Conservation (phyloP, 2,888 invertebrate genomes). For the Apoderus coryli region DNA sequence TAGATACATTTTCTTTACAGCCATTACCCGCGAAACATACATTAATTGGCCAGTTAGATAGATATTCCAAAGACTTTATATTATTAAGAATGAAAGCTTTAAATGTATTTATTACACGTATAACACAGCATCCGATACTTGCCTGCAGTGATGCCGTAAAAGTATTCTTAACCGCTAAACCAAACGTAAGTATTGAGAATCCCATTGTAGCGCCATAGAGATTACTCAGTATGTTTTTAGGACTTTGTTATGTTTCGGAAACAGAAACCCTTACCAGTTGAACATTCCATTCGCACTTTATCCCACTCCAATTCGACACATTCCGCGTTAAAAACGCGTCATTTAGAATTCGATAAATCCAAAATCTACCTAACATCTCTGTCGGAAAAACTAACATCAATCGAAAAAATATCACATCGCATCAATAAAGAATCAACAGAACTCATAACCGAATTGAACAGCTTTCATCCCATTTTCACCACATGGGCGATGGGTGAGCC, state of each 20-base stretch:
- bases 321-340: slow-evolving; percentile 40
- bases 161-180: slow-evolving; percentile 49
- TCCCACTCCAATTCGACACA: slow-evolving; percentile 21
- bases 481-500: slow-evolving; percentile 46
- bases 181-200: no score
- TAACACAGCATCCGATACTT: slow-evolving; percentile 54
- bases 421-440: slow-evolving; percentile 48
- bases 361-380: slow-evolving; percentile 44
- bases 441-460: slow-evolving; percentile 39
- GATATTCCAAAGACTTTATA: slow-evolving; percentile 57
- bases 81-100: slow-evolving; percentile 48
- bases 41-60: slow-evolving; percentile 48
- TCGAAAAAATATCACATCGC: slow-evolving; percentile 49
- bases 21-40: slow-evolving; percentile 57
- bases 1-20: slow-evolving; percentile 30
- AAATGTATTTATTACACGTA: slow-evolving; percentile 47
- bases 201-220: no score
- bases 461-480: slow-evolving; percentile 45
- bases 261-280: slow-evolving; percentile 38
- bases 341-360: slow-evolving; percentile 47
- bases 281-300: slow-evolving; percentile 33
- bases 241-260: slow-evolving; percentile 48
- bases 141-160: slow-evolving; percentile 49
- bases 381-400: slow-evolving; percentile 43
- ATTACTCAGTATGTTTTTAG: no score